phyloP scores from a whole-genome alignment of 2,113 vertebrate species.

The Percina caprodes region DNA sequence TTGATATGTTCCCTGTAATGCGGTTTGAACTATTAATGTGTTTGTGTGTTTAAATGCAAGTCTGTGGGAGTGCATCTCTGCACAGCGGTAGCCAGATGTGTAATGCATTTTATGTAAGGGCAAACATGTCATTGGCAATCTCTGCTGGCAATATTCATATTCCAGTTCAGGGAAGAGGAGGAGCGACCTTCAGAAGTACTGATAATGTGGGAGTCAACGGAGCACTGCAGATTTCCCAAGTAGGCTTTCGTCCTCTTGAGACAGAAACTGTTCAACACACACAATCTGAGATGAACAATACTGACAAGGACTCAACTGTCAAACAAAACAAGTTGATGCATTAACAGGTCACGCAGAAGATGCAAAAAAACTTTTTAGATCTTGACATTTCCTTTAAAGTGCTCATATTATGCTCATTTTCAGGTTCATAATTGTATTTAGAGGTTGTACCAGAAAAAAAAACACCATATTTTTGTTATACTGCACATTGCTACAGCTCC shows the following conservation, averaged over 20 bases:
- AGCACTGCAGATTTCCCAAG: neutral
- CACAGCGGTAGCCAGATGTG: constrained; percentile 49
- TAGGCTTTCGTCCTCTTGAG: neutral
- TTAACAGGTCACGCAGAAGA: neutral
- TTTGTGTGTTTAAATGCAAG: neutral
- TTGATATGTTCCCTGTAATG: neutral
- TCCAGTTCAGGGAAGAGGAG: neutral
- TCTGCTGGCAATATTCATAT: neutral
- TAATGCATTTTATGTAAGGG: constrained; percentile 38
- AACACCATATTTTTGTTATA: too few species aligned
- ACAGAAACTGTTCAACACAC: neutral
- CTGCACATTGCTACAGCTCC: too few species aligned
- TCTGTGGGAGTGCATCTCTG: constrained; percentile 6
- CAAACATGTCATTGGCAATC: constrained; percentile 14
- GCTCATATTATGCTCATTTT: too few species aligned
- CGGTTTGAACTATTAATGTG: constrained; percentile 1
- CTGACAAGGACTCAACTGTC: neutral
- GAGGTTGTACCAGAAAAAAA: too few species aligned
- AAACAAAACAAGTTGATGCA: neutral
- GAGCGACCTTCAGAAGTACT: neutral
- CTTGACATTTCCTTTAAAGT: too few species aligned
- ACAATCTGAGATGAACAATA: neutral
- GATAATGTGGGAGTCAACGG: neutral
- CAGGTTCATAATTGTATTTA: too few species aligned
- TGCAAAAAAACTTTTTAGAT: neutral